These are phyloP conservation scores for Xenops minutus DNA, from an alignment of 2,797 vertebrate species.

Conservation along the genomic window DNA sequence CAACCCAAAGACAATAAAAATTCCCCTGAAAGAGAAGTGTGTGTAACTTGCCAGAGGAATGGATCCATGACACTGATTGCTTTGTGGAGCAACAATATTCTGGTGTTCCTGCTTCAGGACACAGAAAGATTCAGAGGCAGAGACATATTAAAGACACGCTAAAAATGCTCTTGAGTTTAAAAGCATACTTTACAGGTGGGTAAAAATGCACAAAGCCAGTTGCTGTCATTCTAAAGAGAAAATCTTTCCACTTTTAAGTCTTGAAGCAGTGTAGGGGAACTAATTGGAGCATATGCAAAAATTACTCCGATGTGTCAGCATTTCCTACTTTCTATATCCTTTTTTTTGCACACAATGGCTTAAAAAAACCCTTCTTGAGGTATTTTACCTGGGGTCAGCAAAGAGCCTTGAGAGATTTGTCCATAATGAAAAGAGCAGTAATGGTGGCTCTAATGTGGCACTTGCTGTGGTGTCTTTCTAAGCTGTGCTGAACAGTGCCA, in stretches of 20 bases:
- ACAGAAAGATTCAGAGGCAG: background rate
- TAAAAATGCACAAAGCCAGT: background rate
- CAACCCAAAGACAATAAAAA: background rate
- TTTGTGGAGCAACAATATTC: rapidly evolving
- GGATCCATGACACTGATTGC: background rate
- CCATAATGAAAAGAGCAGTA: background rate
- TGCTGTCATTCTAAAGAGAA: background rate
- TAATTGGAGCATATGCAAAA: background rate
- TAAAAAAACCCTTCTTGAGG: background rate
- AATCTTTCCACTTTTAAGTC: background rate
- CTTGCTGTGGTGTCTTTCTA: background rate
- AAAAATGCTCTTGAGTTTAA: background rate
- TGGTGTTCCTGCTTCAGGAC: background rate
- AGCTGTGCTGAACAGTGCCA: background rate
- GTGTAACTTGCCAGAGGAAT: background rate
- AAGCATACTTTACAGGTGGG: background rate
- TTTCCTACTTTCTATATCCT: background rate
- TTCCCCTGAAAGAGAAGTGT: background rate
- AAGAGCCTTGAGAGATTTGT: background rate
- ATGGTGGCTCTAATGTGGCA: background rate
- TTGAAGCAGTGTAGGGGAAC: background rate
- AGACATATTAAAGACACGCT: background rate
- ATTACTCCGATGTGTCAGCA: background rate
- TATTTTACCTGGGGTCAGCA: background rate
- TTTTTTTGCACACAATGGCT: background rate